Base-by-base conservation (phyloP, 92 coral and sea anemone species). In the Parazoanthus swiftii region DNA sequence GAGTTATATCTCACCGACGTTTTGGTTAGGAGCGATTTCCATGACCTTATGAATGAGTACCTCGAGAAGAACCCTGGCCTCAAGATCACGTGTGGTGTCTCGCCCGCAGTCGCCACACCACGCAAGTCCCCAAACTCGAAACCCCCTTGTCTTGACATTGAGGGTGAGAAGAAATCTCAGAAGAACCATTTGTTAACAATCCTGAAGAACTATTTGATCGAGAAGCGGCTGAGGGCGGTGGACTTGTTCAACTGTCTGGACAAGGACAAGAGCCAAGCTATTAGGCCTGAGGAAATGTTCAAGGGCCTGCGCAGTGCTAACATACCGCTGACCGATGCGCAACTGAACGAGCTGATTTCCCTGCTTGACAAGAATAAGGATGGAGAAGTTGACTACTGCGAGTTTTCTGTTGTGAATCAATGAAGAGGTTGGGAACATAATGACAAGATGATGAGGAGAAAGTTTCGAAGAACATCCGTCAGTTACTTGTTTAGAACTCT, bases 221-320 rank as follows among this genome's bases (percentile, higher is more conserved):
- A 92, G 80, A 92, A 89, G 81, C 81, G 95, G 36, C 67, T 92
- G 46, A 89, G 96, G 9, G 96, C 95, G 4, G 90, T 94, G 67
- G 96, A 94, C 77, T 68, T 94, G 87, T 94, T 92, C 85, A 94
- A 94, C 92, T 76, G 88, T n/a, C 39, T 94, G 77, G 93, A 94
- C 67, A 92, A 90, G 67, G 94, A 90, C 79, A 94, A 94, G 86
- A 83, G 91, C 1, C 81, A 76, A 46, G 66, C 89, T 46, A 80
- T 94, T 6, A 75, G 88, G 4, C 90, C 85, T 6, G 93, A 92
- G 10, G 96, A 94, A 37, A 82, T 92, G 93, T 86, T 90, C 68
- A 76, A 36, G 23, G 96, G 96, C 1, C 51, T 94, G 82, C 91
- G 85, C 65, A 84, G 81, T 36, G 79, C 82, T 38, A 90, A 90